Conservation (phyloP, 2,888 invertebrate species). For the Agrenia bidenticulata region DNA sequence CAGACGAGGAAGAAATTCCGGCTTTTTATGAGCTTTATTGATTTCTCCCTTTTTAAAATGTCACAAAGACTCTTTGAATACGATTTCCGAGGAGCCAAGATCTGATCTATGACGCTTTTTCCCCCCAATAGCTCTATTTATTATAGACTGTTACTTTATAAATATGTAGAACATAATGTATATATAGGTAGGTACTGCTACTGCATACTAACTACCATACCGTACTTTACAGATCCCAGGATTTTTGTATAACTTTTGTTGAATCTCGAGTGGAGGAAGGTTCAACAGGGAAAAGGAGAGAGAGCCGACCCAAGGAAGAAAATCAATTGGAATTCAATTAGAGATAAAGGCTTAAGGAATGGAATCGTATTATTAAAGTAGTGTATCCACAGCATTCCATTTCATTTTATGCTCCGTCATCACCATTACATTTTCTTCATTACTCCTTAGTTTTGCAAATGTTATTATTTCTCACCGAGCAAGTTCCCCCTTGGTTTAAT, state of each 20-base stretch:
- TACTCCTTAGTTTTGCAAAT: not conserved
- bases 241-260: no score
- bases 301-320: conserved; percentile 8
- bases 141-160: no score
- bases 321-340: conserved; percentile 31
- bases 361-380: conserved; percentile 22
- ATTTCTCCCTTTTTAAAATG: conserved; percentile 11
- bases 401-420: conserved; percentile 9
- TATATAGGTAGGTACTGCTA: no score
- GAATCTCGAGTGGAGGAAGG: no score
- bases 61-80: not conserved
- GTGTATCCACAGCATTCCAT: conserved; percentile 6
- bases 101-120: no score
- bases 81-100: not conserved
- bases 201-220: no score
- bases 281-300: no score
- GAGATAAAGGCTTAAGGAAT: conserved; percentile 22
- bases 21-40: conserved; percentile 14
- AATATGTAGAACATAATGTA: no score
- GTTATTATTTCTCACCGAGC: conserved; percentile 4
- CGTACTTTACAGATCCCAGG: no score
- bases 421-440: conserved; percentile 6
- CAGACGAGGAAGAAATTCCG: not conserved
- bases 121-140: no score
- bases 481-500: no score